These are phyloP conservation scores for Calameuta idolon DNA, from an alignment of 2,888 invertebrate genomes.

Conservation along the genomic window DNA sequence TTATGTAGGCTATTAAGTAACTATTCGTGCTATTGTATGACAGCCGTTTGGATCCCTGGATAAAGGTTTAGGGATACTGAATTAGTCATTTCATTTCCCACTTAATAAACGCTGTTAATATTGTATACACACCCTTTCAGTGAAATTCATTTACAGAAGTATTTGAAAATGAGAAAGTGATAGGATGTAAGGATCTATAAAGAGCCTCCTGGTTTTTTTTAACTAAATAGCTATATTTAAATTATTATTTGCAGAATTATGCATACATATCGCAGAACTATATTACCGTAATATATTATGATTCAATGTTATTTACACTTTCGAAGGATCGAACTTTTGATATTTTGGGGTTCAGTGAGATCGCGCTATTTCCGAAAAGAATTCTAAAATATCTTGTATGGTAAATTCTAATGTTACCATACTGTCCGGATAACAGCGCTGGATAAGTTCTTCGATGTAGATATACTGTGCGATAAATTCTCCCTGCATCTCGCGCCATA, in stretches of 20 bases:
- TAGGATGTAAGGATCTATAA: neutral
- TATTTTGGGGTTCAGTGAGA: conserved; percentile 76
- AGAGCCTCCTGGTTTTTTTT: neutral
- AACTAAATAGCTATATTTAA: neutral
- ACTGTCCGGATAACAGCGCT: conserved; percentile 95
- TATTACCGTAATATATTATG: neutral
- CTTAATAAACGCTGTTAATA: neutral
- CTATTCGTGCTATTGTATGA: neutral
- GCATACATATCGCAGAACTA: neutral
- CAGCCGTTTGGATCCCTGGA: neutral
- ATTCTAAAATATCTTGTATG: conserved; percentile 94
- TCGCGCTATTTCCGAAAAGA: conserved; percentile 98
- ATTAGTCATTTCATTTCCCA: neutral
- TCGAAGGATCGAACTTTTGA: neutral
- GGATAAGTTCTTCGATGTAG: conserved; percentile 91
- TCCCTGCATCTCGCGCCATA: conserved; percentile 99
- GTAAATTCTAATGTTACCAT: conserved; percentile 94
- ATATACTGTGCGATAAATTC: conserved; percentile 98
- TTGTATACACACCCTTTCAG: neutral
- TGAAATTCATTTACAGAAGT: neutral
- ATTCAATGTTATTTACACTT: neutral
- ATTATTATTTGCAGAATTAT: neutral
- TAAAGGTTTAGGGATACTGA: neutral
- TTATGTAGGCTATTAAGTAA: conserved; percentile 18
- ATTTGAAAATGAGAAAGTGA: neutral